These are phyloP conservation scores for Rhingia campestris DNA, from an alignment of 2,888 invertebrate genomes.

Conservation along the genomic window DNA sequence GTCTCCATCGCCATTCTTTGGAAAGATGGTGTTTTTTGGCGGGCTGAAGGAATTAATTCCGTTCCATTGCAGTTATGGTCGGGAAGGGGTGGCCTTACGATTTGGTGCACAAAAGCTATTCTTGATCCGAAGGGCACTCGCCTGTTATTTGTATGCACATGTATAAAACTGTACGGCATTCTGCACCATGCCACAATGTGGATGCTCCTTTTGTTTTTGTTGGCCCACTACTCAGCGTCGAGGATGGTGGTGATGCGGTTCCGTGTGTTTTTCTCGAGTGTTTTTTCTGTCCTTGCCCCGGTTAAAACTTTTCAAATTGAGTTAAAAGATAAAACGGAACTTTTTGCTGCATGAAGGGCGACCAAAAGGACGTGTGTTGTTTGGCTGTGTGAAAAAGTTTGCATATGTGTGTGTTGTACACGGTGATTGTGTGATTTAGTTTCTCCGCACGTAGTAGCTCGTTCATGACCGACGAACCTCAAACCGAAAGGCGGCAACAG, in stretches of 20 bases:
- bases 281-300: conserved; percentile 66
- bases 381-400: not conserved
- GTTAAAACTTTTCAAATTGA: conserved; percentile 73
- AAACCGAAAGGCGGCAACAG: conserved; percentile 56
- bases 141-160: conserved; percentile 5
- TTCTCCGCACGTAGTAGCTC: conserved; percentile 63
- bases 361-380: conserved; percentile 27
- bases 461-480: conserved; percentile 58
- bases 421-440: conserved; percentile 49
- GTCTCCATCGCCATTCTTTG: not conserved
- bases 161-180: not conserved
- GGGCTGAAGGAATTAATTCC: conserved; percentile 18
- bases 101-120: conserved; percentile 52
- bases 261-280: conserved; percentile 54
- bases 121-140: conserved; percentile 37
- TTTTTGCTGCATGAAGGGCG: conserved; percentile 72
- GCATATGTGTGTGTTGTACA: conserved; percentile 1
- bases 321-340: conserved; percentile 73
- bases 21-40: not conserved
- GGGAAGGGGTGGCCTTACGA: conserved; percentile 30
- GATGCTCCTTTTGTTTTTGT: conserved; percentile 63
- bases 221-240: conserved; percentile 45
- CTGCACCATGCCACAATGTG: conserved; percentile 22
- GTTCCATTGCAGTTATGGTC: conserved; percentile 37
- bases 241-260: conserved; percentile 60